Percentiles rank a stretch among this genome's conserved stretches.
phyloP scores from a whole-genome alignment of 1,140 invertebrate genomes.

The Heliconius eleuchia region DNA sequence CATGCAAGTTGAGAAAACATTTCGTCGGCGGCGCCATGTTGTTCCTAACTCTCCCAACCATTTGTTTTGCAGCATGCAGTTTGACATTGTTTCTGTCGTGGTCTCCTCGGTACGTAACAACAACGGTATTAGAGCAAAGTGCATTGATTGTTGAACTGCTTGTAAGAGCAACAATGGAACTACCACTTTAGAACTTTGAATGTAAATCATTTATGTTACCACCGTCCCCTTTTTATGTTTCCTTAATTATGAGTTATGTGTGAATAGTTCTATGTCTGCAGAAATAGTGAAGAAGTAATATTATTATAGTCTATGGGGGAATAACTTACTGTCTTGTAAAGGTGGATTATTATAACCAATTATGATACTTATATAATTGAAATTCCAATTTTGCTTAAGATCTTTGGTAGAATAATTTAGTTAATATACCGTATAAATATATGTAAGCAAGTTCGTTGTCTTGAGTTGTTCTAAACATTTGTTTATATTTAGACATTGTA shows the following conservation, averaged over 20 bases:
- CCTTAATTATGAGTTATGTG: background rate
- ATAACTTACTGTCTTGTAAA: too few species aligned
- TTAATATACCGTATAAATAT: too few species aligned
- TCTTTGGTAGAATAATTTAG: too few species aligned
- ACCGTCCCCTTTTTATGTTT: background rate
- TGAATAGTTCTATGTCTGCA: background rate
- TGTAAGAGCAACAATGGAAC: background rate
- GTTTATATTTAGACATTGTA: too few species aligned
- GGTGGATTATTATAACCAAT: too few species aligned
- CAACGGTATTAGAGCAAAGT: slow-evolving; percentile 35
- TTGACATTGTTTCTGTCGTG: slow-evolving; percentile 43
- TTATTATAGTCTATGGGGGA: background rate
- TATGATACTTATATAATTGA: too few species aligned
- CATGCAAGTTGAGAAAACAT: slow-evolving; percentile 45
- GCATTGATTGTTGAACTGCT: slow-evolving; percentile 23
- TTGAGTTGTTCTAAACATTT: too few species aligned
- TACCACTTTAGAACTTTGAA: background rate
- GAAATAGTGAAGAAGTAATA: background rate
- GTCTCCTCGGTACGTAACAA: slow-evolving; percentile 31
- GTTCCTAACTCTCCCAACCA: slow-evolving; percentile 39
- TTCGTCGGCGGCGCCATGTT: slow-evolving; percentile 38
- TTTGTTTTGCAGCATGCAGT: slow-evolving; percentile 40
- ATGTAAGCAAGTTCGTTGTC: too few species aligned
- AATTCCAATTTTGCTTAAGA: too few species aligned
- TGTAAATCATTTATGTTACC: background rate